phyloP scores from a whole-genome alignment of 1,140 invertebrate species.

The Leptopilina clavipes region DNA sequence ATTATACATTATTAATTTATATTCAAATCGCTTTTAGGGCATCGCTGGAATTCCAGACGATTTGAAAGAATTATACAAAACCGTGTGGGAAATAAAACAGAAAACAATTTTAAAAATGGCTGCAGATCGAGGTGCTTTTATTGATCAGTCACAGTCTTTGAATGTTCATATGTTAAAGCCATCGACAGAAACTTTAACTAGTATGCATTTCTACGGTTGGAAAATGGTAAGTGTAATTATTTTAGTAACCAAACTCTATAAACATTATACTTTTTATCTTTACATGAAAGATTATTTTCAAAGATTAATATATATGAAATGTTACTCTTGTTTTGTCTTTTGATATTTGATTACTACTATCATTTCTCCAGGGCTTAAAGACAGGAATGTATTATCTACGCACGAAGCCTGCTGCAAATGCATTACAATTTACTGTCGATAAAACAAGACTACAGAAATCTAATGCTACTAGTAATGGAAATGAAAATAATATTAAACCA shows the following conservation, averaged over 20 bases:
- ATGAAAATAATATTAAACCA: slow-evolving; percentile 45
- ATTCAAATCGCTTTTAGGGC: slow-evolving; percentile 75
- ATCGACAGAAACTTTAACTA: slow-evolving; percentile 94
- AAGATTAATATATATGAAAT: not conserved
- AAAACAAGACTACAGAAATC: slow-evolving; percentile 82
- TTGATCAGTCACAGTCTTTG: slow-evolving; percentile 98
- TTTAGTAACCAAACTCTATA: not conserved
- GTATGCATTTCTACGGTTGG: slow-evolving; percentile 99
- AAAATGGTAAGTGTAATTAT: slow-evolving; percentile 83
- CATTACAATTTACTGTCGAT: slow-evolving; percentile 98
- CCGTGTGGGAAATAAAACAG: slow-evolving; percentile 99
- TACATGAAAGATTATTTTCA: not conserved
- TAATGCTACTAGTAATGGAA: slow-evolving; percentile 46
- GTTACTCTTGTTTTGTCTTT: slow-evolving; percentile 36
- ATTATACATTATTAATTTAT: no score
- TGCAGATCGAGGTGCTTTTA: slow-evolving; percentile 97
- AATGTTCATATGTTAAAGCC: slow-evolving; percentile 98
- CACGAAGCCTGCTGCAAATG: slow-evolving; percentile 96
- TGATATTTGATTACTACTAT: not conserved
- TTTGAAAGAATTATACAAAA: slow-evolving; percentile 95
- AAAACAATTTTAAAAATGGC: slow-evolving; percentile 97
- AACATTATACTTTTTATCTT: no score
- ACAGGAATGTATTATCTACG: slow-evolving; percentile 99
- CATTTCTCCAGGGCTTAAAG: slow-evolving; percentile 86
- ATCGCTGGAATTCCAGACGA: slow-evolving; percentile 92